Evolutionary conservation across 2,797 vertebrate species (phyloP), one percentile per base, ranked within the genome.

Genomic region (Vireo griseus): DNA sequence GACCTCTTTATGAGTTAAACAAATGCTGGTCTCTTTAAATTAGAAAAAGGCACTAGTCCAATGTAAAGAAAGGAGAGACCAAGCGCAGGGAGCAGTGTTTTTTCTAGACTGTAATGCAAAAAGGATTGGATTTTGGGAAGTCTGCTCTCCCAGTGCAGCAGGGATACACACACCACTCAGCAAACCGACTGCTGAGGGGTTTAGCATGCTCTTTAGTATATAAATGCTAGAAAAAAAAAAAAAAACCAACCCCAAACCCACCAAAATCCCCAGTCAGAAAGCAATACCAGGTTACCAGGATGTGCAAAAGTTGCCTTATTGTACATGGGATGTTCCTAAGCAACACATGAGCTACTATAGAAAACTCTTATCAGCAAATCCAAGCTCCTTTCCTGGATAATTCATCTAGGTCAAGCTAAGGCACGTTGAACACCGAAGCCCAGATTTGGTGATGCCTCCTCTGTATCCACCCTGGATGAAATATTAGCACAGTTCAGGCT

Each of bases 21-120:
- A 92, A 93, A 90, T n/a, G 94, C 91, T 74, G 86, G 90, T 86
- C 95, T 93, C 95, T 97, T 95, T 94, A 94, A 96, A 94, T 92
- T 79, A 69, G 72, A 44, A 74, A 94, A 88, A 92, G 95, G 94
- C 95, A 88, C 73, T 39, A 86, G 31, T 94, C 96, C 96, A 97
- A 96, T 65, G 83, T 94, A 96, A 97, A 96, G 95, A 96, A 95
- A 96, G 91, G 73, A 93, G 94, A 94, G 90, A 81, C 73, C 57
- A 4, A 76, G 85, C 0, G 26, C 92, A 44, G 0, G 0, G 65
- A 92, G 81, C 58, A 8, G 87, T 88, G 94, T 88, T 96, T 94
- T 94, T 90, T 39, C 92, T 86, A 87, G 91, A 9, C 92, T 66
- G 84, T 47, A 63, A 54, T 10, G 76, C 76, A 51, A 26, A 81